phyloP scores from a whole-genome alignment of 2,888 invertebrate genomes.

The Stratiomys singularior region DNA sequence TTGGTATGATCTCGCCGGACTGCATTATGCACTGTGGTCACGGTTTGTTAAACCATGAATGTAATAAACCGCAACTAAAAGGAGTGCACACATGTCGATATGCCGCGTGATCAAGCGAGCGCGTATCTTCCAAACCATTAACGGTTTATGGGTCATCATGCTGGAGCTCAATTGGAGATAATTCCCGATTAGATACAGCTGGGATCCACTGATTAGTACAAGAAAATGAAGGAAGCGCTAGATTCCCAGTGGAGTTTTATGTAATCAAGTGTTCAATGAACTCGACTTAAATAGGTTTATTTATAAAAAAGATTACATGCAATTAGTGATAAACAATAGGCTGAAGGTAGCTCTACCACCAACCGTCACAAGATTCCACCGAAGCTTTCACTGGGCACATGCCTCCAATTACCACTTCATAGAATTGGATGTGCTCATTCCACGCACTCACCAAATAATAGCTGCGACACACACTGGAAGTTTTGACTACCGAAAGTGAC shows the following conservation, averaged over 20 bases:
- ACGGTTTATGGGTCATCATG: background rate
- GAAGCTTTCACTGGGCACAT: constrained; percentile 45
- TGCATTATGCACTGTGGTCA: background rate
- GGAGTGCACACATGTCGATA: too few species aligned
- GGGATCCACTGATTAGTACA: too few species aligned
- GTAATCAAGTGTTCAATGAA: too few species aligned
- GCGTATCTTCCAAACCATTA: background rate
- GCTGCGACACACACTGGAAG: constrained; percentile 48
- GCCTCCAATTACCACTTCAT: constrained; percentile 58
- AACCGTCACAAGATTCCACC: constrained; percentile 7
- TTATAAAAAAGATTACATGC: too few species aligned
- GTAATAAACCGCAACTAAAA: background rate
- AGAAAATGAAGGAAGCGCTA: too few species aligned
- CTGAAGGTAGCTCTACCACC: constrained; percentile 9
- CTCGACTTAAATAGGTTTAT: too few species aligned
- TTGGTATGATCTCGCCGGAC: background rate
- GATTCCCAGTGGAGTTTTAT: too few species aligned
- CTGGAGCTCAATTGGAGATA: too few species aligned
- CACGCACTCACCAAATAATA: constrained; percentile 55
- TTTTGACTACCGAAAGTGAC: constrained; percentile 29
- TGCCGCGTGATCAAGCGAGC: too few species aligned
- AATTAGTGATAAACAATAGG: too few species aligned
- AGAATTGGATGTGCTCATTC: constrained; percentile 56
- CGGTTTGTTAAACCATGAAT: background rate
- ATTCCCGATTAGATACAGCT: too few species aligned